These are phyloP conservation scores for Malthinus seriepunctatus DNA, from an alignment of 2,888 invertebrate species.

Conservation along the genomic window DNA sequence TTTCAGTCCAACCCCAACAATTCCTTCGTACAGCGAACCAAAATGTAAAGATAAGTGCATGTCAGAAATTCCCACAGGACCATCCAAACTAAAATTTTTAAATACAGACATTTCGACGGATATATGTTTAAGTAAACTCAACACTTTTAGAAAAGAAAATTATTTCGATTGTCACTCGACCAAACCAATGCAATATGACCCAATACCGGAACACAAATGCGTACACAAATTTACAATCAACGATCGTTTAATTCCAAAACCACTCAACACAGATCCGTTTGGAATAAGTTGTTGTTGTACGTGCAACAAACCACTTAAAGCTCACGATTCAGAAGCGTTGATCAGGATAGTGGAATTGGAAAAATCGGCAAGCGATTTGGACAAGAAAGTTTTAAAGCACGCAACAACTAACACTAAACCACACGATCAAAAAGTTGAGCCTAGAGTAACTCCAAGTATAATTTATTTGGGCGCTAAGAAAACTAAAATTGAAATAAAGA, in stretches of 20 bases:
- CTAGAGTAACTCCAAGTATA: background rate
- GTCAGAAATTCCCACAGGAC: background rate
- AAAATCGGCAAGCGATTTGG: background rate
- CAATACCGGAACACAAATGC: slow-evolving; percentile 53
- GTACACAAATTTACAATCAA: slow-evolving; percentile 59
- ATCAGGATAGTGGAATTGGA: too few species aligned
- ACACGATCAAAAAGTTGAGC: background rate
- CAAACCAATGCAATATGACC: slow-evolving; percentile 43
- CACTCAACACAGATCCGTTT: slow-evolving; percentile 53
- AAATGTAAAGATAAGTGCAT: background rate
- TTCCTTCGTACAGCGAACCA: background rate
- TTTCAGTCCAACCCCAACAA: too few species aligned
- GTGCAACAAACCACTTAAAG: slow-evolving; percentile 44
- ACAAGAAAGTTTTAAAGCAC: background rate
- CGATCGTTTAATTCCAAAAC: slow-evolving; percentile 60
- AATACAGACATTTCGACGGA: background rate
- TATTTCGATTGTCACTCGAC: slow-evolving; percentile 66
- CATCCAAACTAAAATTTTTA: background rate
- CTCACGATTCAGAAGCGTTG: background rate
- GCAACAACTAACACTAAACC: background rate
- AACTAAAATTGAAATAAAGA: slow-evolving; percentile 17
- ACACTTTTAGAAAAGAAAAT: slow-evolving; percentile 59
- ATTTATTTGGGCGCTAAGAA: slow-evolving; percentile 15
- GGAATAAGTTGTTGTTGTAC: slow-evolving; percentile 55
- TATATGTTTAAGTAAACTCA: slow-evolving; percentile 35